These are phyloP conservation scores for Ornithoptera priamus DNA, from an alignment of 2,888 invertebrate genomes.

Conservation along the genomic window DNA sequence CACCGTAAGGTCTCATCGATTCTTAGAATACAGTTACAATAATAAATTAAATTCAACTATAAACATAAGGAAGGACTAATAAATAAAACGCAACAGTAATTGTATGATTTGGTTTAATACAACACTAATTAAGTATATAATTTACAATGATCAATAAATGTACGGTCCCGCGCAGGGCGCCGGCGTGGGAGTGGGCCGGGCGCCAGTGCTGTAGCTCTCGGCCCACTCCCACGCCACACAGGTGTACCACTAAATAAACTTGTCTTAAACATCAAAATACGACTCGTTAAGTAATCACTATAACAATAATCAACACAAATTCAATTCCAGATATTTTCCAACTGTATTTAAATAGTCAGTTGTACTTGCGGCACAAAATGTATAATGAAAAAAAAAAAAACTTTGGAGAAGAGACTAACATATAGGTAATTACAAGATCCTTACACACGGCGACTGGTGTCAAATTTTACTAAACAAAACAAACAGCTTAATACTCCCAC, in stretches of 20 bases:
- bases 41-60: no score
- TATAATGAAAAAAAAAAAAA: not conserved
- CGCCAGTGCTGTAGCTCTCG: not conserved
- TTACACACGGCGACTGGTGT: not conserved
- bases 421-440: not conserved
- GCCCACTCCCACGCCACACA: slow-evolving; percentile 36
- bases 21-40: no score
- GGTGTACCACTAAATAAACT: slow-evolving; percentile 17
- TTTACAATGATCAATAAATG: slow-evolving; percentile 74
- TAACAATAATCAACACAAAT: slow-evolving; percentile 21
- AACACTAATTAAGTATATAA: slow-evolving; percentile 78
- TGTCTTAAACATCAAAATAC: slow-evolving; percentile 22
- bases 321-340: slow-evolving; percentile 30
- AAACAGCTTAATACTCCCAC: not conserved
- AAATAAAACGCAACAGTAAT: slow-evolving; percentile 44
- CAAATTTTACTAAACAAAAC: not conserved
- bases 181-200: slow-evolving; percentile 32
- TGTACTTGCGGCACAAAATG: slow-evolving; percentile 24
- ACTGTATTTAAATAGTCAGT: slow-evolving; percentile 18
- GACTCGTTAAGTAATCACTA: slow-evolving; percentile 17
- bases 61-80: no score
- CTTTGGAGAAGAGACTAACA: not conserved
- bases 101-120: slow-evolving; percentile 80
- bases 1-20: no score
- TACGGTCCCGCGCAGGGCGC: slow-evolving; percentile 42